Percentiles rank a stretch among this genome's conserved stretches.
Evolutionary conservation across 2,888 invertebrate species (phyloP).

Genomic region (Papilio gigon): DNA sequence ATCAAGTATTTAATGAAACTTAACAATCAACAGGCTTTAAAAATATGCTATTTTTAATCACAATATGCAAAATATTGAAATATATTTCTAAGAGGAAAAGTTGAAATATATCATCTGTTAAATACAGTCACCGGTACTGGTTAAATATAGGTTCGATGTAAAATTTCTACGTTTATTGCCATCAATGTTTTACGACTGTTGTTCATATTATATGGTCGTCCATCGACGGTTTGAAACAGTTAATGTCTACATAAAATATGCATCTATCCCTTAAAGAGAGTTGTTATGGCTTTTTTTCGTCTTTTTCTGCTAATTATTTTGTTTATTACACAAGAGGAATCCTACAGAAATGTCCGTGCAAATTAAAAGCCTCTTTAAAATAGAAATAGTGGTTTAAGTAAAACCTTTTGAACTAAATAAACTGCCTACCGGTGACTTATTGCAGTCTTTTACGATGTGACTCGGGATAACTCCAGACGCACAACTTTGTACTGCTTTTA

Average conservation of each 20-base stretch:
- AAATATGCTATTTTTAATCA: no score
- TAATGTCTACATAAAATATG: neutral
- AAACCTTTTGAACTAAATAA: constrained; percentile 15
- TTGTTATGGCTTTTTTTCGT: neutral
- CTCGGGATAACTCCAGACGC: constrained; percentile 22
- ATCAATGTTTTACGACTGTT: constrained; percentile 8
- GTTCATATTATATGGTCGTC: neutral
- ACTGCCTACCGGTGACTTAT: neutral
- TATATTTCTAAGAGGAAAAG: neutral
- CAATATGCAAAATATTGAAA: neutral
- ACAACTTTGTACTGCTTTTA: constrained; percentile 37
- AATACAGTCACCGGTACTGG: neutral
- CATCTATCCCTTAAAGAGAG: neutral
- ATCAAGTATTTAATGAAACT: constrained; percentile 1
- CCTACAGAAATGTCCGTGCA: neutral
- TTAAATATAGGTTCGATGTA: constrained; percentile 1
- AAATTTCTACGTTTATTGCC: neutral
- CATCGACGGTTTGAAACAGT: constrained; percentile 3
- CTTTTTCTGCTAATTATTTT: neutral
- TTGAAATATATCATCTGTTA: neutral
- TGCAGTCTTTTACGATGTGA: constrained; percentile 15
- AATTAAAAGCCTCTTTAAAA: constrained; percentile 4
- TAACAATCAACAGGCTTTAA: no score
- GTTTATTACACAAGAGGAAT: neutral
- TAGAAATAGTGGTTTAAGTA: neutral